Evolutionary conservation across 2,888 invertebrate species (phyloP).

Genomic region (Eilema depressum): DNA sequence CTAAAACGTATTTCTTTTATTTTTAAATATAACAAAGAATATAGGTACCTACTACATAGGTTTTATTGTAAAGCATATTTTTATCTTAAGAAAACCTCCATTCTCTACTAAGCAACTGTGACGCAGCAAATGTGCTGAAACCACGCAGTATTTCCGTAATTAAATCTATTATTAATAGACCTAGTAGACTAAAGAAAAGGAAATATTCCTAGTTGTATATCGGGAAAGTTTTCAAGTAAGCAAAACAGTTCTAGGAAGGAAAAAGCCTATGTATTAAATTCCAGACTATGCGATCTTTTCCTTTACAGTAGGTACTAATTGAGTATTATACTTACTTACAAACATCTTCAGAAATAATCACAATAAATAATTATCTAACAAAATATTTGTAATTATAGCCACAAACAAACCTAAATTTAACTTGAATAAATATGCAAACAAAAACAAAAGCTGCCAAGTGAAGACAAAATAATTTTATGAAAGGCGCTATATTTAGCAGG

Average conservation of each 20-base stretch:
- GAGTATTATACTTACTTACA: too few species aligned
- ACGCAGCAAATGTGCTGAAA: neutral
- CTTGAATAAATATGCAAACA: neutral
- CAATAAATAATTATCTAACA: neutral
- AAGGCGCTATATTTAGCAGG: neutral
- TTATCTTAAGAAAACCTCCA: neutral
- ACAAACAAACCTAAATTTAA: neutral
- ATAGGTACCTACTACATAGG: too few species aligned
- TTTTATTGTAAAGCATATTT: too few species aligned
- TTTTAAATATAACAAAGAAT: neutral
- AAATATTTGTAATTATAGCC: neutral
- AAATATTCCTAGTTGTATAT: too few species aligned
- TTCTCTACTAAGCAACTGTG: neutral
- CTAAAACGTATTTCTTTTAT: slow-evolving; percentile 10
- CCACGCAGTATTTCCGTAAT: too few species aligned
- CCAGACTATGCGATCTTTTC: too few species aligned
- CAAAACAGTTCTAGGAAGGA: too few species aligned
- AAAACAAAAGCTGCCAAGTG: neutral
- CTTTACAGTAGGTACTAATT: too few species aligned
- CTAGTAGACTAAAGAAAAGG: too few species aligned
- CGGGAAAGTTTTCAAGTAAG: too few species aligned
- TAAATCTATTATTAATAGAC: too few species aligned
- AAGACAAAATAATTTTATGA: neutral
- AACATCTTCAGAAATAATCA: neutral
- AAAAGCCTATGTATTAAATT: too few species aligned